A percentile compares a stretch with the other conserved stretches of the same genome.
Conservation (phyloP, 1,140 invertebrate species). For the Gonatopus flavifemur region DNA sequence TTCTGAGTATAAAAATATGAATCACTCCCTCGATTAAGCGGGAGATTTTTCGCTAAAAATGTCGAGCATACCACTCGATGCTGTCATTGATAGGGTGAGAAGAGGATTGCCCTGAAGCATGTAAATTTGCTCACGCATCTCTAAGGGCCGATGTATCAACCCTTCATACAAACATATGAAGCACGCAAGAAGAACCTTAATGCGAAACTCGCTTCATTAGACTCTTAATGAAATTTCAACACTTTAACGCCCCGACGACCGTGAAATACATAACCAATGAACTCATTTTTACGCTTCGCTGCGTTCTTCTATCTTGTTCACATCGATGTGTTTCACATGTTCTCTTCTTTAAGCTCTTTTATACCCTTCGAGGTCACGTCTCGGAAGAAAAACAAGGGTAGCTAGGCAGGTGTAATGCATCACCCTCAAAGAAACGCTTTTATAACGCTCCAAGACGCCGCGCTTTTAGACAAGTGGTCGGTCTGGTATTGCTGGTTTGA, state of each 20-base stretch:
- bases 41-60: slow-evolving; percentile 36
- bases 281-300: slow-evolving; percentile 45
- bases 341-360: too few relatives aligned
- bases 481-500: too few relatives aligned
- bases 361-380: slow-evolving; percentile 26
- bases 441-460: slow-evolving; percentile 16
- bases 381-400: slow-evolving; percentile 33
- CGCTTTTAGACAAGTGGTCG: too few relatives aligned
- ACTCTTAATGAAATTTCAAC: slow-evolving; percentile 44
- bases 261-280: slow-evolving; percentile 50
- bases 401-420: too few relatives aligned
- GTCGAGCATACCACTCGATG: slow-evolving; percentile 26
- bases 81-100: slow-evolving; percentile 31
- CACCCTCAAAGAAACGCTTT: slow-evolving; percentile 22
- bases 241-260: slow-evolving; percentile 40
- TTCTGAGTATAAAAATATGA: too few relatives aligned
- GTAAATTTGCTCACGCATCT: slow-evolving; percentile 39
- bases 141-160: slow-evolving; percentile 38
- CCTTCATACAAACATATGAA: slow-evolving; percentile 37
- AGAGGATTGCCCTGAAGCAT: slow-evolving; percentile 35
- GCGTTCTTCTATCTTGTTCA: slow-evolving; percentile 34
- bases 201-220: slow-evolving; percentile 41
- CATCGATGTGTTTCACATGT: too few relatives aligned
- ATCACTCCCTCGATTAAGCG: too few relatives aligned
- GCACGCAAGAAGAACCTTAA: slow-evolving; percentile 34